phyloP scores from a whole-genome alignment of 2,888 invertebrate genomes.

The Stenolophus ochropezus region DNA sequence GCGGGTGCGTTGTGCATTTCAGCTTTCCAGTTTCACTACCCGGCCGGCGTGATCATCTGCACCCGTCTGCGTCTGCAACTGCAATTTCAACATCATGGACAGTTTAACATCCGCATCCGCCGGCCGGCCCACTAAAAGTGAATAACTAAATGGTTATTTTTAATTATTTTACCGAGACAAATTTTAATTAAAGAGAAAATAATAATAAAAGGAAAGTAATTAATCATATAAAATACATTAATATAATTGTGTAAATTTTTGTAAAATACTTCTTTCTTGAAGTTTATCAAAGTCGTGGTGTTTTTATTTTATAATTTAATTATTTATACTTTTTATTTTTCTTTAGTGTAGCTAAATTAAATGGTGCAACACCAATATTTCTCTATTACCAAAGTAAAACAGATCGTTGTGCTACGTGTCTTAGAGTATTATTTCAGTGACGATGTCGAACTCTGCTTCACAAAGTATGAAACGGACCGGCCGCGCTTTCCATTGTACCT shows the following conservation, averaged over 20 bases:
- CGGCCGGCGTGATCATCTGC: conserved; percentile 69
- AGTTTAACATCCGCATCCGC: conserved; percentile 63
- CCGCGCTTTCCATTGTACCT: conserved; percentile 29
- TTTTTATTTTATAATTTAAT: conserved; percentile 52
- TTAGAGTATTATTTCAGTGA: conserved; percentile 59
- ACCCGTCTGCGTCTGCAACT: conserved; percentile 67
- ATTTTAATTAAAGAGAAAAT: conserved; percentile 61
- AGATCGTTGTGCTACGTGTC: conserved; percentile 59
- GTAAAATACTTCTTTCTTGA: conserved; percentile 72
- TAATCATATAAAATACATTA: conserved; percentile 63
- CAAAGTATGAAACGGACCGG: conserved; percentile 59
- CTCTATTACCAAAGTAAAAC: conserved; percentile 61
- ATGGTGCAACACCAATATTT: conserved; percentile 66
- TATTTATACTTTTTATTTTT: conserved; percentile 57
- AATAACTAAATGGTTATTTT: conserved; percentile 67
- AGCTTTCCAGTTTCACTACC: conserved; percentile 73
- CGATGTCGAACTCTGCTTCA: conserved; percentile 55
- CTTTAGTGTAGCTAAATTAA: conserved; percentile 65
- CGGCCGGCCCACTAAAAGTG: conserved; percentile 71
- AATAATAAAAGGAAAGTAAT: conserved; percentile 60
- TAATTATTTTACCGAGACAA: conserved; percentile 62
- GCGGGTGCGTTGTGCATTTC: conserved; percentile 78
- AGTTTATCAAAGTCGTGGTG: conserved; percentile 45
- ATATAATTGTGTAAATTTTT: conserved; percentile 74
- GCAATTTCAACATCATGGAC: conserved; percentile 52